Conservation (phyloP, 2,113 vertebrate genomes). For the Callipepla squamata region DNA sequence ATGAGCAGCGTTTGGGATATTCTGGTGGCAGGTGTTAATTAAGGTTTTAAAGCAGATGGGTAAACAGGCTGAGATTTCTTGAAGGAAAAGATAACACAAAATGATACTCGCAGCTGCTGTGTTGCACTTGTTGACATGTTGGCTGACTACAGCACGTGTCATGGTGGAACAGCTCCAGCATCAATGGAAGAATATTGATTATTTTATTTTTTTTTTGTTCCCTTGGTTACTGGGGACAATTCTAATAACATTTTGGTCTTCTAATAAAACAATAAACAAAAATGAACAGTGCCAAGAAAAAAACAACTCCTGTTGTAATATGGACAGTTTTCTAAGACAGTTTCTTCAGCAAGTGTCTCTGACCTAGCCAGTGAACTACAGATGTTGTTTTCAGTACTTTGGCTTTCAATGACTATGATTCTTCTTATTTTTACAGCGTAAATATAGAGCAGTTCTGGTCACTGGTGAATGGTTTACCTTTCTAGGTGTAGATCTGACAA, state of each 20-base stretch:
- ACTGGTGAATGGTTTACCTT: neutral
- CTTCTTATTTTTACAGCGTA: neutral
- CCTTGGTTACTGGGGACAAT: neutral
- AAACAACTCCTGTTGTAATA: neutral
- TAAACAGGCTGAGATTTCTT: constrained; percentile 9
- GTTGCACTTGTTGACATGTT: neutral
- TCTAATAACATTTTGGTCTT: neutral
- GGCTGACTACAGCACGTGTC: neutral
- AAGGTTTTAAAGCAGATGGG: neutral
- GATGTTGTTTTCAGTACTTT: neutral
- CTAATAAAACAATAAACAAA: too few relatives aligned
- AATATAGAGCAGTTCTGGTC: neutral
- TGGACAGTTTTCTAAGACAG: neutral
- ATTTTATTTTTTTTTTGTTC: neutral
- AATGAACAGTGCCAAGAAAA: too few relatives aligned
- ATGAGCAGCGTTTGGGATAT: neutral
- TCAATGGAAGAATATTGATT: neutral
- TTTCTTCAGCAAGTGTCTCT: constrained; percentile 8
- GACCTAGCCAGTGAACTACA: neutral
- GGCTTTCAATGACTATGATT: neutral
- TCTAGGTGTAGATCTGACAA: neutral
- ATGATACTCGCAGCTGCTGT: constrained; percentile 18
- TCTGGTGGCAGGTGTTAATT: constrained; percentile 1
- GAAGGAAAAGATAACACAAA: neutral
- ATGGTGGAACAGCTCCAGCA: neutral